Percentiles rank a stretch among this genome's conserved stretches.
phyloP scores from a whole-genome alignment of 1,140 invertebrate species.

The Globodera rostochiensis region DNA sequence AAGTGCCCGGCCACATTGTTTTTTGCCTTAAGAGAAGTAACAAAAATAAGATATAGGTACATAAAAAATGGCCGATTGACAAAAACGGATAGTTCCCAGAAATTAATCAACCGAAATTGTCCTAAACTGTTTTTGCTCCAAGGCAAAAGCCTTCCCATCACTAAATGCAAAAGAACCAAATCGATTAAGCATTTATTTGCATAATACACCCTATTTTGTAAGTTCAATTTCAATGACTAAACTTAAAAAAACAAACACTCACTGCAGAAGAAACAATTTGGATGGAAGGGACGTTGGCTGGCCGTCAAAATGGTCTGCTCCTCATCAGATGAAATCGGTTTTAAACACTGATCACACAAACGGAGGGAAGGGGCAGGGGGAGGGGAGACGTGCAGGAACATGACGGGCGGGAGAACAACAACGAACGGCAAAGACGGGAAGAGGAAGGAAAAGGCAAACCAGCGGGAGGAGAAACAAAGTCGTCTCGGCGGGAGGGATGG shows the following conservation, averaged over 20 bases:
- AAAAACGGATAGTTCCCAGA: too few relatives aligned
- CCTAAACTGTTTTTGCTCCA: too few relatives aligned
- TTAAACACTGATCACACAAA: slow-evolving; percentile 24
- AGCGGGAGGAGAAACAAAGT: neutral
- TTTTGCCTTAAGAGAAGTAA: slow-evolving; percentile 13
- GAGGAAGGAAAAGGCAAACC: neutral
- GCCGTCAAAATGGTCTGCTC: neutral
- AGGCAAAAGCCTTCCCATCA: too few relatives aligned
- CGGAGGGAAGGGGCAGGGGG: neutral
- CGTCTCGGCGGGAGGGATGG: too few relatives aligned
- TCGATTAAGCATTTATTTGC: too few relatives aligned
- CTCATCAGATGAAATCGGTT: slow-evolving; percentile 4
- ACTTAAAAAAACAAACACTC: neutral
- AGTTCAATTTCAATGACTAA: neutral
- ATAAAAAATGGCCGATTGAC: too few relatives aligned
- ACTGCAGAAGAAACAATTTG: slow-evolving; percentile 31
- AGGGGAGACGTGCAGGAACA: neutral
- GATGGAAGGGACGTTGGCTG: slow-evolving; percentile 11
- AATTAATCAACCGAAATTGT: too few relatives aligned
- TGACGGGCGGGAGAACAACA: neutral
- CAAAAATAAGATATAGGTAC: too few relatives aligned
- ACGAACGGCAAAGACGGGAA: neutral
- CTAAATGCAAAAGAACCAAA: too few relatives aligned
- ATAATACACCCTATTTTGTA: neutral
- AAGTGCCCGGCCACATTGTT: slow-evolving; percentile 21